Conservation (phyloP, 2,113 vertebrate genomes). For the Sebastes schlegelii region DNA sequence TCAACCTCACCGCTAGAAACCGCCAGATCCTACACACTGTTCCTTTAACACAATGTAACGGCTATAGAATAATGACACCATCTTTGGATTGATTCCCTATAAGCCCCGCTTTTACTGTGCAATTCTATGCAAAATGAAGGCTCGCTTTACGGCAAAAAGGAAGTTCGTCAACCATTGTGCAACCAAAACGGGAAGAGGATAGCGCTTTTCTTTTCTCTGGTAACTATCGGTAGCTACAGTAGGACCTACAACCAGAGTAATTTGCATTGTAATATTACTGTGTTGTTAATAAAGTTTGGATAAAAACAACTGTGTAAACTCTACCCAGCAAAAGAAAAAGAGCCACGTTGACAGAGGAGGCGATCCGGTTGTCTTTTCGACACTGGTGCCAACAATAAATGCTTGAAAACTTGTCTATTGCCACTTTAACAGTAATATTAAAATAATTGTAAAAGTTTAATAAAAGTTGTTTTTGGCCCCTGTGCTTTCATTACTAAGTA, state of each 20-base stretch:
- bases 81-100: neutral
- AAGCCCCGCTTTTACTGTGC: neutral
- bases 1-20: no score
- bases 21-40: no score
- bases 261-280: neutral
- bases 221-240: neutral
- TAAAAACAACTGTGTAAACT: neutral
- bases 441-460: constrained; percentile 21
- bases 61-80: neutral
- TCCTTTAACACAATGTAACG: neutral
- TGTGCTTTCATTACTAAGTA: constrained; percentile 35
- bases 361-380: neutral
- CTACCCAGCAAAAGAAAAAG: neutral
- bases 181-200: neutral
- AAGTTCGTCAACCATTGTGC: neutral
- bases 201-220: neutral
- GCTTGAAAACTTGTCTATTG: neutral
- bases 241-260: neutral
- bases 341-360: neutral
- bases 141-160: neutral
- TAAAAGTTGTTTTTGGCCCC: constrained; percentile 14
- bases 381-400: neutral
- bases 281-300: neutral
- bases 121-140: neutral
- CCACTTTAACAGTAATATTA: constrained; percentile 4